A percentile compares a stretch with the other conserved stretches of the same genome.
These are phyloP conservation scores for Nothobranchius kuhntae DNA, from an alignment of 2,113 vertebrate species.

Conservation along the genomic window DNA sequence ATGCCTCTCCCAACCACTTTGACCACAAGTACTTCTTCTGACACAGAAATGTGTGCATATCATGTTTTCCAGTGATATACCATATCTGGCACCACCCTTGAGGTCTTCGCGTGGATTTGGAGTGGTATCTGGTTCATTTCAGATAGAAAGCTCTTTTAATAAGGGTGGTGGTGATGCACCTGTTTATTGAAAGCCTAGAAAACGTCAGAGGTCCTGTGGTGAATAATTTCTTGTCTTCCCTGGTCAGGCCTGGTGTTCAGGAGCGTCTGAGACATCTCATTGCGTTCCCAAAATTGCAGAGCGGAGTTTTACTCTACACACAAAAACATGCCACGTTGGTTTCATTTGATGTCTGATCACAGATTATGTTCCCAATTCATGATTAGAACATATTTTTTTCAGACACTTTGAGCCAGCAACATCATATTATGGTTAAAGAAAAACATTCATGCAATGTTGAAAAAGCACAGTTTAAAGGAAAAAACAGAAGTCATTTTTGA, in stretches of 20 bases:
- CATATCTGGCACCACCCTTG: conserved; percentile 38
- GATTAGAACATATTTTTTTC: conserved; percentile 70
- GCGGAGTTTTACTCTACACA: conserved; percentile 59
- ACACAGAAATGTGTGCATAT: conserved; percentile 27
- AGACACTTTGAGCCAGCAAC: conserved; percentile 47
- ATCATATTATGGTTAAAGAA: conserved; percentile 66
- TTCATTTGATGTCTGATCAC: conserved; percentile 74
- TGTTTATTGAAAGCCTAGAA: conserved; percentile 62
- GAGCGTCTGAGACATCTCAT: conserved; percentile 63
- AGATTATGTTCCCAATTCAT: conserved; percentile 69
- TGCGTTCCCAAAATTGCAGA: conserved; percentile 70
- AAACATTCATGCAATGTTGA: conserved; percentile 58
- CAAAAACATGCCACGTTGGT: conserved; percentile 65
- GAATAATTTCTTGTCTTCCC: conserved; percentile 48
- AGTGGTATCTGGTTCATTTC: conserved; percentile 48
- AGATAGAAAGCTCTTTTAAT: conserved; percentile 49
- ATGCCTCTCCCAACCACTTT: conserved; percentile 65
- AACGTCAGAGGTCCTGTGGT: conserved; percentile 48
- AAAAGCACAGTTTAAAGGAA: conserved; percentile 28
- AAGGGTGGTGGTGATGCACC: conserved; percentile 63
- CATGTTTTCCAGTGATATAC: neutral
- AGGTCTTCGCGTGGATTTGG: conserved; percentile 60
- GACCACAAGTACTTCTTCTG: conserved; percentile 65
- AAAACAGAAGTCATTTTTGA: conserved; percentile 47
- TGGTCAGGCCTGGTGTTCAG: conserved; percentile 53